phyloP scores from a whole-genome alignment of 2,888 invertebrate species.

The Eristalis arbustorum region DNA sequence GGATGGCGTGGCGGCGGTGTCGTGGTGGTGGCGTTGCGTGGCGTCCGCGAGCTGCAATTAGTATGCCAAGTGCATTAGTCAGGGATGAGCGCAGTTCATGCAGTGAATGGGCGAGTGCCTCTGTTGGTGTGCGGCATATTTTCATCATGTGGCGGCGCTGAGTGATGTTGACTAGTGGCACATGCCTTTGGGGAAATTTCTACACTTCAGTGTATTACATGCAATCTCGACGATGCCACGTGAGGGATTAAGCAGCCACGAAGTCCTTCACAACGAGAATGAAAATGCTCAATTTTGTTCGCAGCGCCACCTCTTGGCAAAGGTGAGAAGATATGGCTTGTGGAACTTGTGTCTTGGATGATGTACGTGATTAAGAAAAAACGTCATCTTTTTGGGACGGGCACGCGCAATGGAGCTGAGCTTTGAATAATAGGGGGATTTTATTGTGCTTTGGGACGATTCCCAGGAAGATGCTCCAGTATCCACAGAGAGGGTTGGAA shows the following conservation, averaged over 20 bases:
- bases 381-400: neutral
- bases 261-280: no score
- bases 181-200: neutral
- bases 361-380: neutral
- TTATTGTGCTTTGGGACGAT: neutral
- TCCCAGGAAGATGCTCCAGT: conserved; percentile 4
- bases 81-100: neutral
- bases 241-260: neutral
- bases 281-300: neutral
- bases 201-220: neutral
- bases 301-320: conserved; percentile 35
- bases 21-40: no score
- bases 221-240: neutral
- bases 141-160: conserved; percentile 9
- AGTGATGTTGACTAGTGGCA: neutral
- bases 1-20: neutral
- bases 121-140: neutral
- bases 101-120: neutral
- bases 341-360: neutral
- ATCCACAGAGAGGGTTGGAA: no score
- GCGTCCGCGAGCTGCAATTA: conserved; percentile 12
- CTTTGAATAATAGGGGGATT: conserved; percentile 50
- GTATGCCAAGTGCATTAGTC: conserved; percentile 41
- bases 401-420: conserved; percentile 30
- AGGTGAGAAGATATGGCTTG: neutral